Evolutionary conservation across 2,888 invertebrate species (phyloP), one percentile per base, ranked within the genome.

Genomic region (Aspidiotus rigidus): DNA sequence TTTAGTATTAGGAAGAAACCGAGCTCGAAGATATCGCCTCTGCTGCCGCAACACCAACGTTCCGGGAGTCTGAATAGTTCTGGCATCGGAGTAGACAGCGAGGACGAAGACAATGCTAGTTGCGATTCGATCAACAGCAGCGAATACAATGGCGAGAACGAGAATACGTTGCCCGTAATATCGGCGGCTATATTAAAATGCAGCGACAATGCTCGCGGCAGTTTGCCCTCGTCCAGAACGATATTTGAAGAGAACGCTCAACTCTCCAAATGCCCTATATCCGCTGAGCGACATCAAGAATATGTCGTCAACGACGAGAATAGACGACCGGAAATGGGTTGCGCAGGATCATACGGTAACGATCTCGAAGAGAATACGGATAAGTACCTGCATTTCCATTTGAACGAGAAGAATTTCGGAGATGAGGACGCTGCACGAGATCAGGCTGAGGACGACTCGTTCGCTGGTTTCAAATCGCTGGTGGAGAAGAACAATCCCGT

Each of bases 121-220:
- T 90, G 88, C 78, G 90, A 91, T 77, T 90, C 90, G 44, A 79
- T 91, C 73, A 90, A 89, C 73, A 87, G 89, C 77, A 77, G 85
- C 75, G 82, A 82, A 63, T 64, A 70, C 62, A 59, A 69, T 54
- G 70, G 67, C 42, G 59, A 62, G 28, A 42, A 64, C 49, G 56
- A 70, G 41, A 67, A 69, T 49, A 53, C 63, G 40, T 28, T 60
- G 53, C 70, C 64, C 41, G 55, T 69, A n/a, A 69, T 69, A n/a
- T 69, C 69, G 42, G 61, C 69, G 62, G 69, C 69, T 42, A 69
- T 69, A 62, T 62, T 69, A n/a, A 69, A 69, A 62, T 69, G 69
- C 55, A 69, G 42, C 41, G 56, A 49, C 17, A 17, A 49, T 7
- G 54, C 49, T 16, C 17, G 13, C n/a, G 39, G 41, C 9, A 56